Evolutionary conservation across 1,140 invertebrate genomes (phyloP), one percentile per base, ranked within the genome.

Genomic region (Idris sp.): DNA sequence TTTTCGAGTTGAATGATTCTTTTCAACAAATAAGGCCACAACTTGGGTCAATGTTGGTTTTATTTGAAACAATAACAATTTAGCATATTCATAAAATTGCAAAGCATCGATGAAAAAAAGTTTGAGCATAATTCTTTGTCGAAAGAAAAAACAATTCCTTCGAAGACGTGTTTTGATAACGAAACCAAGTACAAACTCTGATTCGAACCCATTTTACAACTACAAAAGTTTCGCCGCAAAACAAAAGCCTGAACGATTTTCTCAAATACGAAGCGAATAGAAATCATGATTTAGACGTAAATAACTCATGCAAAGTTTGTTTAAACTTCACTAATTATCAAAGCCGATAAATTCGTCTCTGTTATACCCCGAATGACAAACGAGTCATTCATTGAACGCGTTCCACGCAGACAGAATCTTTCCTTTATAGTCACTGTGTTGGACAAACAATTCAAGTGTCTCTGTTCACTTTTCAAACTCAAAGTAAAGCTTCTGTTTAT

Each of bases 291-390:
- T 56, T 62, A 62, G 62, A 48, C 62, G 40, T 67, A 67, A 67
- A 67, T 68, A 62, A 62, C 56, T 49, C 10, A 54, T 26, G 33
- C 33, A 15, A 26, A 67, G 53, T 73, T 73, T 26, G 36, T 59
- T 44, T 40, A 44, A 64, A 72, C 59, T 73, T 73, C 38, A 11
- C 53, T 85, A 85, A 87, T 87, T 87, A 85, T 84, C 81, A 84
- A 85, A 82, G 82, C 80, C 62, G 78, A 86, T 85, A 83, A 86
- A 86, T 87, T 84, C 56, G 80, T 81, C 65, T 71, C 53, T 56
- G 76, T 69, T 82, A 86, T 84, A 79, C 79, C 46, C 26, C 73
- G 40, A 11, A 25, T 84, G 82, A 84, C 82, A 81, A 83, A 83
- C 78, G 81, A 84, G 77, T 77, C 67, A 69, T 78, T 79, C 77